Evolutionary conservation across 2,888 invertebrate species (phyloP).

Genomic region (Orchestes rusci): DNA sequence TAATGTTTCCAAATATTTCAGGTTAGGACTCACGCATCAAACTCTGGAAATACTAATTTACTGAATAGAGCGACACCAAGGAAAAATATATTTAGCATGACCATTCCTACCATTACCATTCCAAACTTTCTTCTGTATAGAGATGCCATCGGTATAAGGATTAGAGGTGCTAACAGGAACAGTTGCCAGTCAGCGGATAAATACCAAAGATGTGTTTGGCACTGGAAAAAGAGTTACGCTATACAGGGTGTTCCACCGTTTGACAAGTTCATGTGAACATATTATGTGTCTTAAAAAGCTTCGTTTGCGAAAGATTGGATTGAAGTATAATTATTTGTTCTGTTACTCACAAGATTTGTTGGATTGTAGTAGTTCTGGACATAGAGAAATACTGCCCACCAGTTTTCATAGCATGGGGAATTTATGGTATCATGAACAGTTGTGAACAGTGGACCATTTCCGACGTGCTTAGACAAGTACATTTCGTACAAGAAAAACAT

Average conservation of each 20-base stretch:
- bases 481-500: constrained; percentile 23
- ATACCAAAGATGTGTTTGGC: constrained; percentile 39
- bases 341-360: constrained; percentile 26
- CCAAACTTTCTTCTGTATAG: constrained; percentile 16
- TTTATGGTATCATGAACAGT: constrained; percentile 3
- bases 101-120: constrained; percentile 16
- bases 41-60: constrained; percentile 19
- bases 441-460: constrained; percentile 30
- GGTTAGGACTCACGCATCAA: constrained; percentile 24
- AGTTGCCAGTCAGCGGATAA: constrained; percentile 41
- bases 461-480: constrained; percentile 20
- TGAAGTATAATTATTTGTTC: no score
- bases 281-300: no score
- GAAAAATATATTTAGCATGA: constrained; percentile 9
- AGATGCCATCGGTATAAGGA: constrained; percentile 35
- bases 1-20: not conserved
- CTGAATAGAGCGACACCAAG: constrained; percentile 11
- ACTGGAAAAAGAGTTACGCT: constrained; percentile 33
- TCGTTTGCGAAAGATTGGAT: no score
- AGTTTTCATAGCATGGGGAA: constrained; percentile 35
- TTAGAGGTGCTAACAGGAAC: constrained; percentile 35
- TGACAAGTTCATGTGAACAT: no score
- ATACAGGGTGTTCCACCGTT: no score
- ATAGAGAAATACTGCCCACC: constrained; percentile 42
- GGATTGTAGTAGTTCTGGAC: constrained; percentile 40